A percentile compares a stretch with the other conserved stretches of the same genome.
These are phyloP conservation scores for Cinclus mexicanus DNA, from an alignment of 2,113 vertebrate species.

Conservation along the genomic window DNA sequence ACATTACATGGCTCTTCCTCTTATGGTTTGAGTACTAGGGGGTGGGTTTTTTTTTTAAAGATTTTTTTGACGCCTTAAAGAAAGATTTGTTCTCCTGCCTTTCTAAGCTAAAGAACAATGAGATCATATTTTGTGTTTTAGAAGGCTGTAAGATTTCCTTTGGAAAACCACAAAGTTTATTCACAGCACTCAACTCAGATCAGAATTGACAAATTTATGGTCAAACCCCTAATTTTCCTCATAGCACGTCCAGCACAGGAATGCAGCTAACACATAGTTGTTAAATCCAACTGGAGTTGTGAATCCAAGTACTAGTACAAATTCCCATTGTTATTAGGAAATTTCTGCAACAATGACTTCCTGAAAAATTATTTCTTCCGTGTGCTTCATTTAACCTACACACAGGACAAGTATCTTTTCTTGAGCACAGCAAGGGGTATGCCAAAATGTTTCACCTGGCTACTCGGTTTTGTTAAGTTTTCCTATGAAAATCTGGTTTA, in stretches of 20 bases:
- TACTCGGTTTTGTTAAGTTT: neutral
- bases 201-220: neutral
- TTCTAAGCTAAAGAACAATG: neutral
- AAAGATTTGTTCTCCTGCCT: neutral
- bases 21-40: neutral
- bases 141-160: neutral
- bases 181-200: neutral
- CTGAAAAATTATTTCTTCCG: neutral
- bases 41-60: rapidly evolving
- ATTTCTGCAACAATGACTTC: neutral
- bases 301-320: neutral
- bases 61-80: neutral
- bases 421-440: neutral
- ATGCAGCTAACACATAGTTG: neutral
- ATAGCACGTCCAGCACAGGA: neutral
- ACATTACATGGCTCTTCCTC: neutral
- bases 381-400: neutral
- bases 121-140: neutral
- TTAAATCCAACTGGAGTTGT: neutral
- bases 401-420: neutral
- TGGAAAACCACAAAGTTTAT: neutral
- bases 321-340: neutral
- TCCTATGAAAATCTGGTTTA: neutral
- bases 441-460: neutral
- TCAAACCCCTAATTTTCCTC: neutral